Conservation (phyloP, 2,113 vertebrate genomes). For the Dinomys branickii region DNA sequence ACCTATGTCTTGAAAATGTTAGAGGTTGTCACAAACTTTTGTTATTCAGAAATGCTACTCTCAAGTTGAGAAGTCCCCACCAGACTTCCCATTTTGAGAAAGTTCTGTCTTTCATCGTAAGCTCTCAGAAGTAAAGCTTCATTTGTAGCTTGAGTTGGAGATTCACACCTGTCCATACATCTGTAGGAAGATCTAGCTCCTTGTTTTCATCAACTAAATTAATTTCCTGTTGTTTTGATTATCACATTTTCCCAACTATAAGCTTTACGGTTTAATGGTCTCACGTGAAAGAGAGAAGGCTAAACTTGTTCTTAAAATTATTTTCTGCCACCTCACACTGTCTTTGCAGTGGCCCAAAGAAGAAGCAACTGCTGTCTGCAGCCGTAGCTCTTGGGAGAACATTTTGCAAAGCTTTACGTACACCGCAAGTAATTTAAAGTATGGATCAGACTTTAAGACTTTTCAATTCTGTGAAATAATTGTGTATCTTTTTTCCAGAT, state of each 20-base stretch:
- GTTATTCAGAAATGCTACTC: neutral
- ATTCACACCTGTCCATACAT: rapidly evolving
- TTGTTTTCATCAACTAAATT: neutral
- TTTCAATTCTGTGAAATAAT: neutral
- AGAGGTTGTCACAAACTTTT: rapidly evolving
- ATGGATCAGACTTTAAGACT: neutral
- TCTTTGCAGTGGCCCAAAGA: neutral
- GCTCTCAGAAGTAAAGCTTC: neutral
- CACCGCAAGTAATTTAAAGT: neutral
- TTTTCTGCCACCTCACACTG: neutral
- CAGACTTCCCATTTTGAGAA: neutral
- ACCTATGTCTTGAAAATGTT: neutral
- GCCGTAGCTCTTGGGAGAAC: neutral
- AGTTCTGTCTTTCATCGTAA: neutral
- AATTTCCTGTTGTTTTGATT: neutral
- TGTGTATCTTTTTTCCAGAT: neutral
- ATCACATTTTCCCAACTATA: neutral
- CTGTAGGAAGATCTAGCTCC: neutral
- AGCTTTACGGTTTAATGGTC: neutral
- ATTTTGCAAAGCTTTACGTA: neutral
- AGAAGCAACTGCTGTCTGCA: neutral
- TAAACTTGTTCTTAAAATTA: neutral
- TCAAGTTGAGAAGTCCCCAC: neutral
- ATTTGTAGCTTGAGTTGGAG: neutral
- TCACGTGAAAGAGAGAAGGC: neutral